These are phyloP conservation scores for Enteromius radiatus DNA, from an alignment of 2,797 vertebrate genomes.

Conservation along the genomic window DNA sequence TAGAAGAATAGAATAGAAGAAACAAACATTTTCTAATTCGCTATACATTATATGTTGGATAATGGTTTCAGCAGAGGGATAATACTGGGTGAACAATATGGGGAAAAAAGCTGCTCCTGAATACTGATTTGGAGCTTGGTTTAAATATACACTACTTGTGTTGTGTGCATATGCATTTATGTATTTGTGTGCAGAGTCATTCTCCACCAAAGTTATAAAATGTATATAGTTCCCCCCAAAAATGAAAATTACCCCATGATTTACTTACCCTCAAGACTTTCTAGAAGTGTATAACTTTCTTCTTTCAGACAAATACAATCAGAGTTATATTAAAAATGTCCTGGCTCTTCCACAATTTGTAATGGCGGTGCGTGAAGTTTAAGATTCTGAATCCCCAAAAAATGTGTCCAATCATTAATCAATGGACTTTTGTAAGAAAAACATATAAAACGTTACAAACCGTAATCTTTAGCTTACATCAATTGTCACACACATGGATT, in stretches of 20 bases:
- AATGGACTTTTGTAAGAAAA: no score
- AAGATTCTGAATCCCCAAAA: neutral
- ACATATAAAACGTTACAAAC: neutral
- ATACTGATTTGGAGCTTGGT: neutral
- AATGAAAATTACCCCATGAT: neutral
- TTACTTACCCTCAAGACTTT: neutral
- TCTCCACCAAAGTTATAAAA: neutral
- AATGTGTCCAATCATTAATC: neutral
- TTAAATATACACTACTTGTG: neutral
- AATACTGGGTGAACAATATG: neutral
- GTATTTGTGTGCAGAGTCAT: neutral
- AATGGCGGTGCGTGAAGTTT: neutral
- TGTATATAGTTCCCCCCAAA: neutral
- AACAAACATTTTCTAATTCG: neutral
- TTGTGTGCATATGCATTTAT: neutral
- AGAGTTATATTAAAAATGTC: neutral
- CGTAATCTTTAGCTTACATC: neutral
- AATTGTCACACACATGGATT: neutral
- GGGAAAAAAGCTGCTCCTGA: neutral
- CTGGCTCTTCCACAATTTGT: neutral
- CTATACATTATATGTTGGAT: neutral
- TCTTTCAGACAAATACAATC: neutral
- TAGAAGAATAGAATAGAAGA: neutral
- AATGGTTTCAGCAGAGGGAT: neutral
- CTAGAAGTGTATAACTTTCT: neutral